These are phyloP conservation scores for Miltochrista miniata DNA, from an alignment of 2,888 invertebrate genomes.

Conservation along the genomic window DNA sequence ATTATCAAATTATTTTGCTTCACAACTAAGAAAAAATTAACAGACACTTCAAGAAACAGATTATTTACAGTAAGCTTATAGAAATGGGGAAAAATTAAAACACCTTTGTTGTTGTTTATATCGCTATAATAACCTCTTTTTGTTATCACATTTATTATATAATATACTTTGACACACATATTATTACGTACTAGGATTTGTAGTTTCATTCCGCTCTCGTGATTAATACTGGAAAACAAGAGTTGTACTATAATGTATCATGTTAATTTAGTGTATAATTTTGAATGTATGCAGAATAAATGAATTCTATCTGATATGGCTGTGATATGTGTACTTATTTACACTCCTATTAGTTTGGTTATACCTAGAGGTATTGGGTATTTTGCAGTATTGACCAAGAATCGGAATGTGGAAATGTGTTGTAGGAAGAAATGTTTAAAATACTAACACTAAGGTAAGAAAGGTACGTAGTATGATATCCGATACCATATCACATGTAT, in stretches of 20 bases:
- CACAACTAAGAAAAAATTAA: too few relatives aligned
- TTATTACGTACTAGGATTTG: constrained; percentile 74
- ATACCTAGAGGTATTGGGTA: not conserved
- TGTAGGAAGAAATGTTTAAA: constrained; percentile 64
- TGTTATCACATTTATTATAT: constrained; percentile 83
- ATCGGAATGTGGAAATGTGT: constrained; percentile 51
- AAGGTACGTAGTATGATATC: constrained; percentile 60
- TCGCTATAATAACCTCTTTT: constrained; percentile 81
- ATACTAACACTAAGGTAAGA: constrained; percentile 54
- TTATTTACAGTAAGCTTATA: too few relatives aligned
- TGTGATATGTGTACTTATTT: not conserved
- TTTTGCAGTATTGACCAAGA: constrained; percentile 53
- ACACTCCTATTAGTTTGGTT: too few relatives aligned
- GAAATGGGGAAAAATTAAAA: constrained; percentile 21
- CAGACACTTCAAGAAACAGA: too few relatives aligned
- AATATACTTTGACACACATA: constrained; percentile 82
- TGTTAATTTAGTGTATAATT: not conserved
- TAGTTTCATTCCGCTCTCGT: constrained; percentile 56
- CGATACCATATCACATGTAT: constrained; percentile 59
- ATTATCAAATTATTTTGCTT: too few relatives aligned
- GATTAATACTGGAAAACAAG: constrained; percentile 51
- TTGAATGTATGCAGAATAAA: not conserved
- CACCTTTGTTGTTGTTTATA: constrained; percentile 55
- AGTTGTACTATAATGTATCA: not conserved
- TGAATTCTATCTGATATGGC: not conserved